Conservation (phyloP, 2,113 vertebrate species). For the Semicossyphus pulcher region DNA sequence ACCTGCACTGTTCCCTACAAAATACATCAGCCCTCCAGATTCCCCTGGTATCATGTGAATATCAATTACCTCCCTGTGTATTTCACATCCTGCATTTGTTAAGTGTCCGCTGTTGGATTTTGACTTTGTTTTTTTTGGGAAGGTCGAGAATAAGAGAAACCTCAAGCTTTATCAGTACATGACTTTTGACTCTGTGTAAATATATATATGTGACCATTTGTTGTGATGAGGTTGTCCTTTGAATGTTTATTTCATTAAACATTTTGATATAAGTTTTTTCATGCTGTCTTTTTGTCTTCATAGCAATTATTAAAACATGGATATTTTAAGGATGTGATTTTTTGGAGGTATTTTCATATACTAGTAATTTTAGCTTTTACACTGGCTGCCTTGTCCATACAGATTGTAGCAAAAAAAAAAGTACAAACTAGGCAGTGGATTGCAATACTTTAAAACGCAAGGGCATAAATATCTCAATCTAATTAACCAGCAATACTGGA, state of each 20-base stretch:
- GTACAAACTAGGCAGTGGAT: too few relatives aligned
- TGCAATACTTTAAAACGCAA: too few relatives aligned
- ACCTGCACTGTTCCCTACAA: neutral
- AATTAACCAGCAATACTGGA: too few relatives aligned
- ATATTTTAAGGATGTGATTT: neutral
- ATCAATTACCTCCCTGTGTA: neutral
- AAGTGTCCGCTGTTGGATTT: constrained; percentile 10
- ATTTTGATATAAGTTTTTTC: constrained; percentile 49
- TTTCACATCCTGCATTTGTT: neutral
- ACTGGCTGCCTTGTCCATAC: too few relatives aligned
- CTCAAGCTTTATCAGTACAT: constrained; percentile 3
- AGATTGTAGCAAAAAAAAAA: too few relatives aligned
- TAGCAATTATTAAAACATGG: neutral
- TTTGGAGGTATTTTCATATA: neutral
- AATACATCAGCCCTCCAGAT: neutral
- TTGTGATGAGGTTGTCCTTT: constrained; percentile 33
- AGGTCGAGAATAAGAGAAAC: neutral
- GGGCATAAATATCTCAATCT: too few relatives aligned
- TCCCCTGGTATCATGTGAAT: neutral
- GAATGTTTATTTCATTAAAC: constrained; percentile 68
- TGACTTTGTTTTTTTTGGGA: neutral
- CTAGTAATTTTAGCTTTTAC: too few relatives aligned
- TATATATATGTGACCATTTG: constrained; percentile 53
- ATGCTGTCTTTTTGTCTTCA: neutral
- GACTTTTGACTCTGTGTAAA: constrained; percentile 54